Percentiles rank a stretch among this genome's conserved stretches.
Conservation (phyloP, 2,797 vertebrate species). For the Myotis daubentonii region DNA sequence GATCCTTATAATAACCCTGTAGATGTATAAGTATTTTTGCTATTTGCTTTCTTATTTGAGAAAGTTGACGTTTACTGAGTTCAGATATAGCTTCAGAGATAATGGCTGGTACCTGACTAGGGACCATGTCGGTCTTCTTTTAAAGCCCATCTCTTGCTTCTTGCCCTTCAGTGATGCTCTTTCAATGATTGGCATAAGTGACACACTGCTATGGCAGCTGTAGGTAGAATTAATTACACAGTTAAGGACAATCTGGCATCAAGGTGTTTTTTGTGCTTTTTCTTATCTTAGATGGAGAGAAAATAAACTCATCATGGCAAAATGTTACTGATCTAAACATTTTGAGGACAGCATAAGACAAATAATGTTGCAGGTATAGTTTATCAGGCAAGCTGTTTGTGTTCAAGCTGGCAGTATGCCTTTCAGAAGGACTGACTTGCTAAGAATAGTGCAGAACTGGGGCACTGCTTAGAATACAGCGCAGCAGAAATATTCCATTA, state of each 20-base stretch:
- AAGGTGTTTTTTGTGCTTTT: constrained; percentile 6
- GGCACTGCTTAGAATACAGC: constrained; percentile 54
- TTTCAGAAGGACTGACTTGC: constrained; percentile 51
- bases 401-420: constrained; percentile 3
- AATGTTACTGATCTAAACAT: constrained; percentile 50
- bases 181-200: neutral
- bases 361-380: constrained; percentile 34
- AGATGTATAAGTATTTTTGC: neutral
- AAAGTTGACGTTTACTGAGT: neutral
- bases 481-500: constrained; percentile 62
- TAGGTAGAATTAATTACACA: constrained; percentile 11
- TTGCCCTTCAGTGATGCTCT: neutral
- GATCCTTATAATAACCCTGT: neutral
- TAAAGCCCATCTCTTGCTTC: neutral
- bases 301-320: constrained; percentile 56
- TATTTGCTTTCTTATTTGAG: neutral
- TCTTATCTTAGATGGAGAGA: neutral
- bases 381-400: constrained; percentile 57
- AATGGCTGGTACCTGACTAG: neutral
- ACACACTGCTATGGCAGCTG: neutral
- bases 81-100: neutral
- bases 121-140: neutral
- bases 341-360: constrained; percentile 47
- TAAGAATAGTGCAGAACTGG: constrained; percentile 73
- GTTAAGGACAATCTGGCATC: neutral